Evolutionary conservation across 2,797 vertebrate species (phyloP), one percentile per base, ranked within the genome.

Genomic region (Sebastes minor): DNA sequence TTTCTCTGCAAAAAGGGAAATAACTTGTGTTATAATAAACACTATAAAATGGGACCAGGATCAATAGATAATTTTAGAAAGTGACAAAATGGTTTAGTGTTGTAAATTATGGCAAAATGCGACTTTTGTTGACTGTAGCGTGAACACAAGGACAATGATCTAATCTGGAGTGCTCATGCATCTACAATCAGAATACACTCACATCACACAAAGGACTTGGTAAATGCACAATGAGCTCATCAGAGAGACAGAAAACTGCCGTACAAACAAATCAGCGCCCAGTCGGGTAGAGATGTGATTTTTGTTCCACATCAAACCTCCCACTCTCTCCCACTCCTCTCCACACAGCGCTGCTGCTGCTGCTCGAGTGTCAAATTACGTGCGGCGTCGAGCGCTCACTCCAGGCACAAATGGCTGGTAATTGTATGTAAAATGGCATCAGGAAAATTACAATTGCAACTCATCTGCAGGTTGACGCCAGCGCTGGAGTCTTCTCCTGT

Each of bases 331-430:
- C 78, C 74, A 12, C 42, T 75, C 79, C 53, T 66, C 52, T 84
- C 60, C 30, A 28, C 62, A 16, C 70, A 22, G 62, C 30, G 1
- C 28, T 11, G 25, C 71, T 23, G 57, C n/a, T 8, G 65, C 69
- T 11, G 55, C 65, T 73, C 27, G 7, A 85, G 71, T 35, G 77
- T 63, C 72, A 62, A 60, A 84, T 74, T 76, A 52, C 67, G 3
- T 60, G 79, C n/a, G 2, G 56, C 10, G 38, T 62, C 61, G 27
- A 73, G 56, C 67, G 81, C 56, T 85, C 76, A 14, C 89, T 79
- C 49, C 16, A 20, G 59, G 74, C 81, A 86, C 81, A 88, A 90
- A 86, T 68, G 33, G 49, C 83, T 74, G 83, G 68, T 91, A 83
- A 91, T 85, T 89, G 76, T 79, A 77, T 68, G 80, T 62, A 74